Evolutionary conservation across 1,140 invertebrate genomes (phyloP).

Genomic region (Drosophila sp.): DNA sequence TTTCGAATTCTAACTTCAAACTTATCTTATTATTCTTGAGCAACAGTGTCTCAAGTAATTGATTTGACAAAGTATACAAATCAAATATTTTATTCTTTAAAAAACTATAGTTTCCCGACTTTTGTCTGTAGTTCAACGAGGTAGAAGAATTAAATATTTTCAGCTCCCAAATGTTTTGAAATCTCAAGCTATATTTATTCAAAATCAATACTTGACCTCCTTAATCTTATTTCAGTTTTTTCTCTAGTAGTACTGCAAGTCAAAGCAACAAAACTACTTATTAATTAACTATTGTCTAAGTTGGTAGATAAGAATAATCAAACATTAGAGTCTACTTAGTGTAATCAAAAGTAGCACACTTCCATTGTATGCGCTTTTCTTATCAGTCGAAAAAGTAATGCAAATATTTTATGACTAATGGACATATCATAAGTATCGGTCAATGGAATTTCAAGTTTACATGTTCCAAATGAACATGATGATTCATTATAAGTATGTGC

Average conservation of each 20-base stretch:
- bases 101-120: no score
- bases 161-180: no score
- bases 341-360: slow-evolving; percentile 13
- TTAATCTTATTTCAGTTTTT: no score
- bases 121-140: no score
- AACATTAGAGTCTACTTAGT: neutral
- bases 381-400: slow-evolving; percentile 37
- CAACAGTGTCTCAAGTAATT: no score
- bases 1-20: neutral
- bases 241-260: no score
- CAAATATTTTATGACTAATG: slow-evolving; percentile 41
- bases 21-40: no score
- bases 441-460: slow-evolving; percentile 15
- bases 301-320: slow-evolving; percentile 47
- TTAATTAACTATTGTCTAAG: slow-evolving; percentile 53
- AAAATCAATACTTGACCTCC: no score
- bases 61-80: no score
- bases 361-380: slow-evolving; percentile 14
- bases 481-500: slow-evolving; percentile 24
- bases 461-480: neutral
- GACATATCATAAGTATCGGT: slow-evolving; percentile 15
- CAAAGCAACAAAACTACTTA: neutral
- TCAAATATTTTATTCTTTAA: no score
- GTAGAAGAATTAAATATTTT: no score
- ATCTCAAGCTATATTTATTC: no score